Conservation (phyloP, 1,140 invertebrate genomes). For the Colletes latitarsis region DNA sequence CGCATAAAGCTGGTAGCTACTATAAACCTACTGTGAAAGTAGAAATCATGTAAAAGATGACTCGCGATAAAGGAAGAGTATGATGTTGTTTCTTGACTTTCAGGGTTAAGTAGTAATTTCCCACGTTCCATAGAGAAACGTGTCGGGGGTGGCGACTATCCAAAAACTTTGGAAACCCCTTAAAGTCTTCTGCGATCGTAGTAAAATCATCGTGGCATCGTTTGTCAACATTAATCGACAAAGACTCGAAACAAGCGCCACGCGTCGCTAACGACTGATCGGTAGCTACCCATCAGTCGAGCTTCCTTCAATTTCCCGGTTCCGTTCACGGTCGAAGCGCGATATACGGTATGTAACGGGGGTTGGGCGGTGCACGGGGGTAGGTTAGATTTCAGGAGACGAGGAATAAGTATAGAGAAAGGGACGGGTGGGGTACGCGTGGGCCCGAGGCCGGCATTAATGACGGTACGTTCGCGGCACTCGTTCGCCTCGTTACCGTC, state of each 20-base stretch:
- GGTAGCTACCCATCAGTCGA: constrained; percentile 9
- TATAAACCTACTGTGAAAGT: no score
- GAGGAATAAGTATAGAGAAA: not conserved
- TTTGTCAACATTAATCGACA: no score
- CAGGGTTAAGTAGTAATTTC: no score
- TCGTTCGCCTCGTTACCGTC: constrained; percentile 77
- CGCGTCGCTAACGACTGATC: constrained; percentile 30
- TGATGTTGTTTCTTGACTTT: no score
- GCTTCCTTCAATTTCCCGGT: constrained; percentile 48
- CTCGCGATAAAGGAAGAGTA: no score
- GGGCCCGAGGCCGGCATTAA: constrained; percentile 77
- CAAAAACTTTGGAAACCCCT: no score
- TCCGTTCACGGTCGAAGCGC: constrained; percentile 19
- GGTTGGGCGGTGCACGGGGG: not conserved
- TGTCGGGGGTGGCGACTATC: no score
- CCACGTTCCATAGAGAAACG: no score
- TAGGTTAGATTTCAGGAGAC: constrained; percentile 1
- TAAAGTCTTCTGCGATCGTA: no score
- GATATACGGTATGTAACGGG: not conserved
- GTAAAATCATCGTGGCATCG: no score
- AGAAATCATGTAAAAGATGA: no score
- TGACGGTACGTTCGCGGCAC: constrained; percentile 72
- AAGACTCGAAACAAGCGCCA: constrained; percentile 5
- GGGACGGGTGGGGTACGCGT: constrained; percentile 28
- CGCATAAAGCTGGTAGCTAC: no score